These are phyloP conservation scores for Arbacia lixula DNA, from an alignment of 53 echinoderm and acorn worm genomes.

Conservation along the genomic window DNA sequence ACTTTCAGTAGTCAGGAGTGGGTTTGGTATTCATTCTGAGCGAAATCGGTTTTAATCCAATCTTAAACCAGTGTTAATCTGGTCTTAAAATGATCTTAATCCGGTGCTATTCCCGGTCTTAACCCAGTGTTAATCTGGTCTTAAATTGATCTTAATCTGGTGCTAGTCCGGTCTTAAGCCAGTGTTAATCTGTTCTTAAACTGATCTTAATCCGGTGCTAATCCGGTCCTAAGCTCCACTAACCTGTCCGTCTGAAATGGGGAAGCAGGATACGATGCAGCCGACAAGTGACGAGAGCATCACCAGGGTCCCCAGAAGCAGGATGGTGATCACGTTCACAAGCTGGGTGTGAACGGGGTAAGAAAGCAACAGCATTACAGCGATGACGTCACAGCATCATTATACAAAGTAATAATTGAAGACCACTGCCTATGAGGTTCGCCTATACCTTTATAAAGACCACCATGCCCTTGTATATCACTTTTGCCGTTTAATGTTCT, in stretches of 20 bases:
- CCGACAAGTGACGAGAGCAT: conserved; percentile 45
- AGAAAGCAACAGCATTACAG: not conserved
- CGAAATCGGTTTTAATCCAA: not conserved
- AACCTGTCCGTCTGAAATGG: conserved; percentile 21
- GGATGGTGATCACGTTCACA: conserved; percentile 44
- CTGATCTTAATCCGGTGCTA: not conserved
- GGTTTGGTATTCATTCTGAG: not conserved
- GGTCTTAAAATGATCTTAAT: not conserved
- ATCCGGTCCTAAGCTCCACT: not conserved
- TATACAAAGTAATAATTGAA: no score
- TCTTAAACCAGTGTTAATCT: not conserved
- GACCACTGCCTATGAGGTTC: no score
- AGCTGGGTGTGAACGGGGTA: not conserved
- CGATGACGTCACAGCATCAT: not conserved
- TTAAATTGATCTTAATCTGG: not conserved
- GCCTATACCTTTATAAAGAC: no score
- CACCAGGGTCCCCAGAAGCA: conserved; percentile 14
- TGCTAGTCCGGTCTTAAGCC: not conserved
- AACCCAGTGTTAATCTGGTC: not conserved
- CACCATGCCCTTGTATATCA: no score
- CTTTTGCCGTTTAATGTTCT: no score
- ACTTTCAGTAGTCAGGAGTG: not conserved
- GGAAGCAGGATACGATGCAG: conserved; percentile 33
- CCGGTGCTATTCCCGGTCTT: not conserved
- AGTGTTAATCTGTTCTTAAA: not conserved